phyloP scores from a whole-genome alignment of 1,140 invertebrate genomes.

The Pogonus chalceus region DNA sequence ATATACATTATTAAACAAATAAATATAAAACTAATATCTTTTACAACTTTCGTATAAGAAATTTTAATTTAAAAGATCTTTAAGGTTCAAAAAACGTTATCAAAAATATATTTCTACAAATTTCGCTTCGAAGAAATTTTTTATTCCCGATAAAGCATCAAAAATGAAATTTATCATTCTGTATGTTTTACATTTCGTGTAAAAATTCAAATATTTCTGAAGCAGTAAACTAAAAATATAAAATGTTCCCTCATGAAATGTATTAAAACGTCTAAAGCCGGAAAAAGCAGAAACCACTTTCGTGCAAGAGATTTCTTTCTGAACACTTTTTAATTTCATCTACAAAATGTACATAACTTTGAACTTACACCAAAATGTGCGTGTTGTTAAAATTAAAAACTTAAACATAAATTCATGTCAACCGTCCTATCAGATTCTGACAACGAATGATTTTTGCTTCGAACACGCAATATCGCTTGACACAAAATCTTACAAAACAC shows the following conservation, averaged over 20 bases:
- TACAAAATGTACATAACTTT: background rate
- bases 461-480: no score
- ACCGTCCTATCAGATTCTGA: background rate
- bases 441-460: background rate
- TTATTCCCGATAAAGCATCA: no score
- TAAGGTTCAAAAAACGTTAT: no score
- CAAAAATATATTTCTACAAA: no score
- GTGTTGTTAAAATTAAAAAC: background rate
- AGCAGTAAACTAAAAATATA: no score
- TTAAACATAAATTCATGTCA: background rate
- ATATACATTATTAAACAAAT: background rate
- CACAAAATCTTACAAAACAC: background rate
- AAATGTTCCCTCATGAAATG: background rate
- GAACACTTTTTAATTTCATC: background rate
- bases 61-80: no score
- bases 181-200: no score
- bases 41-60: no score
- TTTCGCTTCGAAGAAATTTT: no score
- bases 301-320: background rate
- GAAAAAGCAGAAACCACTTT: background rate
- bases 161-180: no score
- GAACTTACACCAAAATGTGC: background rate
- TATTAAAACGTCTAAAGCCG: background rate
- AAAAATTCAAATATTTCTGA: no score
- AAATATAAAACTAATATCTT: background rate